Evolutionary conservation across 2,113 vertebrate genomes (phyloP).

Genomic region (Poeciliopsis retropinna): DNA sequence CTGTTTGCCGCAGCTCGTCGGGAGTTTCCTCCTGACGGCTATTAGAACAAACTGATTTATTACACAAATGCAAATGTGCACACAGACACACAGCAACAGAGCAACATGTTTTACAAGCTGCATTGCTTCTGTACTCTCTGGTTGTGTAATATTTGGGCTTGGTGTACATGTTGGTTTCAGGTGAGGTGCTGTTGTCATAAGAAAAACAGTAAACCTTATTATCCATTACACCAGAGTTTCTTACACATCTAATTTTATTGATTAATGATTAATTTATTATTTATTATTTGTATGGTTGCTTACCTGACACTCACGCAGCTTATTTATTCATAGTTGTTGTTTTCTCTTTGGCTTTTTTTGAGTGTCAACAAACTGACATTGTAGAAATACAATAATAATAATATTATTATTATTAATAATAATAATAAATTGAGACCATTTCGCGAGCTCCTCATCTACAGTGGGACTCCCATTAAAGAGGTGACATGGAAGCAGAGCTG

Average conservation of each 20-base stretch:
- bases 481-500: too few relatives aligned
- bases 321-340: too few relatives aligned
- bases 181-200: slow-evolving; percentile 29
- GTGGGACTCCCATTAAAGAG: too few relatives aligned
- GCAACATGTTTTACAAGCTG: slow-evolving; percentile 39
- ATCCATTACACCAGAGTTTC: slow-evolving; percentile 18
- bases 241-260: slow-evolving; percentile 3
- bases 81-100: slow-evolving; percentile 8
- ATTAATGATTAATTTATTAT: too few relatives aligned
- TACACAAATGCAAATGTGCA: background rate
- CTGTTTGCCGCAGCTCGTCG: slow-evolving; percentile 35
- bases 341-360: too few relatives aligned
- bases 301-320: too few relatives aligned
- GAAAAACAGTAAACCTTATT: slow-evolving; percentile 12
- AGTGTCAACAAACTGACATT: too few relatives aligned
- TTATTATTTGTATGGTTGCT: too few relatives aligned
- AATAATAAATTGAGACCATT: too few relatives aligned
- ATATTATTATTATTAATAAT: too few relatives aligned
- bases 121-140: slow-evolving; percentile 39
- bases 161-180: slow-evolving; percentile 20
- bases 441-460: too few relatives aligned
- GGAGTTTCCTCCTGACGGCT: slow-evolving; percentile 48
- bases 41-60: slow-evolving; percentile 44
- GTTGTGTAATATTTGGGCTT: slow-evolving; percentile 25
- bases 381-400: too few relatives aligned